phyloP scores from a whole-genome alignment of 2,888 invertebrate species.

The Muschampia plurimacula region DNA sequence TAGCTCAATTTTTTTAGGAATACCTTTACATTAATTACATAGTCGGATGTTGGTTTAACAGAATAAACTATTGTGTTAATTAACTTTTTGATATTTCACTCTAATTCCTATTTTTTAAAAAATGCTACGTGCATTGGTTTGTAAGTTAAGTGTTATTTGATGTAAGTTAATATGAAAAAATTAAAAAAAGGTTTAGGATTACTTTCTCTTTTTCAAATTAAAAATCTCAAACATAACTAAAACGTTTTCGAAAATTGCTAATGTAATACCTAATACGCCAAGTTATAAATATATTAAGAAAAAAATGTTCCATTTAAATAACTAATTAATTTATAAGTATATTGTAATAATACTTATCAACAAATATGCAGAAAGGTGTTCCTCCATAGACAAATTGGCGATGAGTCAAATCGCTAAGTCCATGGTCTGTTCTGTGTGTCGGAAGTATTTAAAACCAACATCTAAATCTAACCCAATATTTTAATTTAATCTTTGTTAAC shows the following conservation, averaged over 20 bases:
- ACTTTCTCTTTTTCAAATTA: conserved; percentile 13
- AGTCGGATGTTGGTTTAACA: conserved; percentile 29
- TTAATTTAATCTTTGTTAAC: conserved; percentile 36
- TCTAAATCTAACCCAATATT: conserved; percentile 28
- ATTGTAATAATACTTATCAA: neutral
- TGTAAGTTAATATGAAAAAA: conserved; percentile 15
- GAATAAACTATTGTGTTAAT: conserved; percentile 13
- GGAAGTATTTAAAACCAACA: conserved; percentile 12
- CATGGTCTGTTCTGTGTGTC: neutral
- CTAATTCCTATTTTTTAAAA: conserved; percentile 19
- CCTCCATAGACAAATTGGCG: conserved; percentile 7
- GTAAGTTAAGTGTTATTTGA: conserved; percentile 31
- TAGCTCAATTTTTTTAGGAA: conserved; percentile 67
- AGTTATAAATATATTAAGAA: neutral
- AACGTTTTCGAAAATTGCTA: neutral
- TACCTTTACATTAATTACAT: conserved; percentile 6
- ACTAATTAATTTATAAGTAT: neutral
- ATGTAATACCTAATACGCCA: neutral
- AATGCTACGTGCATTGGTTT: conserved; percentile 17
- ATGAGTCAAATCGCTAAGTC: neutral
- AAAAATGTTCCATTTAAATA: neutral
- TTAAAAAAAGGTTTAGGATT: conserved; percentile 5
- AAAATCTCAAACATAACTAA: conserved; percentile 25
- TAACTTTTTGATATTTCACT: conserved; percentile 7
- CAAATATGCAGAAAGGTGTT: conserved; percentile 1